These are phyloP conservation scores for Drosophila bifasciata DNA, from an alignment of 1,140 invertebrate genomes.

Conservation along the genomic window DNA sequence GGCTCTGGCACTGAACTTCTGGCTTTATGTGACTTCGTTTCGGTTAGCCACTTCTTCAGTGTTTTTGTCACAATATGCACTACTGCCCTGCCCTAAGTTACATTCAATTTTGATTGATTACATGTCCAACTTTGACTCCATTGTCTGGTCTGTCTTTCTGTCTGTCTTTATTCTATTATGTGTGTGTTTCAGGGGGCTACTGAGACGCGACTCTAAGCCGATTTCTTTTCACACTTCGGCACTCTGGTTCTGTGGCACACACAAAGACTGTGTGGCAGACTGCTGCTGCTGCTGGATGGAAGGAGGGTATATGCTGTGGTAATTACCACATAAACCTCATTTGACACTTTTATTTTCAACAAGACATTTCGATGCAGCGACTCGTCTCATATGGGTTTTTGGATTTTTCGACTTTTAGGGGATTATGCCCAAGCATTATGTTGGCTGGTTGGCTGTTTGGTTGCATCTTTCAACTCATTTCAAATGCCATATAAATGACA, in stretches of 20 bases:
- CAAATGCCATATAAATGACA: no score
- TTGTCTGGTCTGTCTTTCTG: slow-evolving; percentile 16
- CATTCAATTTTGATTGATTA: slow-evolving; percentile 65
- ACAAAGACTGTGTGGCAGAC: no score
- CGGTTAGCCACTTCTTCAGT: neutral
- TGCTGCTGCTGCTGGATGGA: no score
- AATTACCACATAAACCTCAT: slow-evolving; percentile 49
- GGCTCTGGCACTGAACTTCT: neutral
- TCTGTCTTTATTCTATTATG: neutral
- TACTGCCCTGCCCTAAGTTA: slow-evolving; percentile 43
- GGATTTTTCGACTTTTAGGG: no score
- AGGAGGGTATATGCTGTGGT: slow-evolving; percentile 7
- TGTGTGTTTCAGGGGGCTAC: neutral
- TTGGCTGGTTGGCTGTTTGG: no score
- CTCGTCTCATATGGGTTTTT: no score
- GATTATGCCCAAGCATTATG: no score
- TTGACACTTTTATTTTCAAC: slow-evolving; percentile 45
- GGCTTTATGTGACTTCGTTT: slow-evolving; percentile 5
- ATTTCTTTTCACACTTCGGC: slow-evolving; percentile 17
- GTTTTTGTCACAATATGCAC: slow-evolving; percentile 56
- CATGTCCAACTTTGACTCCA: slow-evolving; percentile 3
- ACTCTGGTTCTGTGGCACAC: neutral
- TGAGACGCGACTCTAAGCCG: slow-evolving; percentile 25
- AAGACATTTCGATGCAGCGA: no score
- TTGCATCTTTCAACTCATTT: no score